Evolutionary conservation across 2,113 vertebrate genomes (phyloP).

Genomic region (Xiphias gladius): DNA sequence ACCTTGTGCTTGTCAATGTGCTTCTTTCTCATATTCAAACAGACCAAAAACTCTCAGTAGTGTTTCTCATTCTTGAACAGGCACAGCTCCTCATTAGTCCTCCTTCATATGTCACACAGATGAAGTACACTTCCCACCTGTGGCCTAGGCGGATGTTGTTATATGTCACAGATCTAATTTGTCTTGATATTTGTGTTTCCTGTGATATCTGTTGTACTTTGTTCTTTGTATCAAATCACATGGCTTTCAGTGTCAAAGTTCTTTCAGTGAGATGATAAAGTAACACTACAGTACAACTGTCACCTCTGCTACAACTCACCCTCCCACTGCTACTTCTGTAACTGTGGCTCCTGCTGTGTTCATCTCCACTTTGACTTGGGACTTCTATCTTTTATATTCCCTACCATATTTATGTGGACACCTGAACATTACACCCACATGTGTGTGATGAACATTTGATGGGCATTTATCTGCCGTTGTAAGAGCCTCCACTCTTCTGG

Average conservation of each 20-base stretch:
- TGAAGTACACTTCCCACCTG: slow-evolving; percentile 2
- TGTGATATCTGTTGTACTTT: slow-evolving; percentile 26
- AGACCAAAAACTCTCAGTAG: slow-evolving; percentile 12
- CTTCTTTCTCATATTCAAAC: slow-evolving; percentile 39
- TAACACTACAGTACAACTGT: neutral
- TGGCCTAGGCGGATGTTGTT: neutral
- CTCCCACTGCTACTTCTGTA: neutral
- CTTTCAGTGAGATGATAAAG: neutral
- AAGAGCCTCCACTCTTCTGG: neutral
- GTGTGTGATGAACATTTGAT: no score
- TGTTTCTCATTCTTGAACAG: neutral
- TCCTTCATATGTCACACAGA: slow-evolving; percentile 21
- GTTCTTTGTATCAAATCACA: neutral
- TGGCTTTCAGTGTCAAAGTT: slow-evolving; percentile 16
- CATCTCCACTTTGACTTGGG: neutral
- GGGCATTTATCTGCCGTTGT: neutral
- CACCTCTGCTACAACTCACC: neutral
- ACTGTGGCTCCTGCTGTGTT: neutral
- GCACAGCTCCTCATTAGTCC: slow-evolving; percentile 31
- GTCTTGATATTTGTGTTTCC: slow-evolving; percentile 38
- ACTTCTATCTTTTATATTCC: neutral
- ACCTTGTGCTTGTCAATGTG: slow-evolving; percentile 60
- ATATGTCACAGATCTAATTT: slow-evolving; percentile 16
- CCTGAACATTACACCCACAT: neutral
- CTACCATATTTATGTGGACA: neutral